Percentiles rank a stretch among this genome's conserved stretches.
These are phyloP conservation scores for Hermetia illucens DNA, from an alignment of 1,140 invertebrate species.

Conservation along the genomic window DNA sequence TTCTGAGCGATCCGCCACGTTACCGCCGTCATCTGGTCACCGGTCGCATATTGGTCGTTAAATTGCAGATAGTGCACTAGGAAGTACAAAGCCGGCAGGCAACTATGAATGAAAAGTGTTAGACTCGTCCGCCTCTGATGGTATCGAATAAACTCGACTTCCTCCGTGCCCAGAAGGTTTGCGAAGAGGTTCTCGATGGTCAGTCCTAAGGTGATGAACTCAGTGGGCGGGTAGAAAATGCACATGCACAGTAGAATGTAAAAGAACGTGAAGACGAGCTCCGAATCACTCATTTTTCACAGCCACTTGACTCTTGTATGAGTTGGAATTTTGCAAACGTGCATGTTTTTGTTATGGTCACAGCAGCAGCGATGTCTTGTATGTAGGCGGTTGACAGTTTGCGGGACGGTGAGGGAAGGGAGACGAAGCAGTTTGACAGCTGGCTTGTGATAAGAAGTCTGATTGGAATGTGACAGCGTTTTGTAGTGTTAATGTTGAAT, in stretches of 20 bases:
- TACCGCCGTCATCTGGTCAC: conserved; percentile 16
- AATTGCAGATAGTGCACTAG: conserved; percentile 36
- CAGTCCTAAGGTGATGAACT: conserved; percentile 58
- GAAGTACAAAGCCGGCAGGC: conserved; percentile 53
- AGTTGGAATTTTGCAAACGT: background rate
- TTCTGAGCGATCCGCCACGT: conserved; percentile 27
- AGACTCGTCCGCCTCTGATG: conserved; percentile 51
- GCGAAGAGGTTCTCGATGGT: conserved; percentile 54
- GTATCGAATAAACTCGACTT: conserved; percentile 52
- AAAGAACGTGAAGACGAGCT: conserved; percentile 47
- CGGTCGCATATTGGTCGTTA: conserved; percentile 25
- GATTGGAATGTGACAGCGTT: conserved; percentile 1
- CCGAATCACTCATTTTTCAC: conserved; percentile 24
- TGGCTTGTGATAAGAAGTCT: background rate
- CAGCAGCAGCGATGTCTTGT: too few species aligned
- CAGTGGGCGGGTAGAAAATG: conserved; percentile 57
- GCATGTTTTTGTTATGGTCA: background rate
- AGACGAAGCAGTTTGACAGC: background rate
- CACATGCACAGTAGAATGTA: conserved; percentile 52
- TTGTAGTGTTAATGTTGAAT: too few species aligned
- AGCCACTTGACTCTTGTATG: background rate
- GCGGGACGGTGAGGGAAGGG: background rate
- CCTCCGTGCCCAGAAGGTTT: conserved; percentile 48
- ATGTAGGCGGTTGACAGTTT: background rate
- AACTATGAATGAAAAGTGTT: conserved; percentile 50